phyloP scores from a whole-genome alignment of 2,797 vertebrate species.

The Rhynchotus rufescens region DNA sequence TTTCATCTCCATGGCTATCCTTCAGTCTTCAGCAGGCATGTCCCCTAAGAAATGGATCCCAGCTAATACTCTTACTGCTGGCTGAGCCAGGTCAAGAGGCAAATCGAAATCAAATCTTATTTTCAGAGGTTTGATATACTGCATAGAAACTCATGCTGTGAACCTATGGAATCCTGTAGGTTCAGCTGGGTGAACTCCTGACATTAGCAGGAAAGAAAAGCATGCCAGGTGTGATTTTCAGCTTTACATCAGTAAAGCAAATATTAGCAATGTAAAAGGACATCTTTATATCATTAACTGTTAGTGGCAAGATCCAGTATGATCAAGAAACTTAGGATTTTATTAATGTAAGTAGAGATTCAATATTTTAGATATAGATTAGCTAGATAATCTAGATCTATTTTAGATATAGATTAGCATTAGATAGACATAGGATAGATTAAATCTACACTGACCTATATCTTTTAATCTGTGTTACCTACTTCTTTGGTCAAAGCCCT shows the following conservation, averaged over 20 bases:
- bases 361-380: neutral
- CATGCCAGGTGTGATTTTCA: neutral
- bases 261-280: neutral
- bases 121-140: neutral
- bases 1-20: neutral
- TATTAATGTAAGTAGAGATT: neutral
- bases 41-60: neutral
- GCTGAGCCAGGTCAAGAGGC: neutral
- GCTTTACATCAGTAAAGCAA: neutral
- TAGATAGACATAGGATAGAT: no score
- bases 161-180: rapidly evolving
- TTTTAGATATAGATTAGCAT: no score
- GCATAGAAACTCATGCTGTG: neutral
- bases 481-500: neutral
- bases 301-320: neutral
- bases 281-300: neutral
- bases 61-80: neutral
- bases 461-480: no score
- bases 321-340: neutral
- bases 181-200: neutral
- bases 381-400: no score
- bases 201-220: neutral
- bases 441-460: no score
- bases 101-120: neutral
- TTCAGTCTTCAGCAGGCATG: neutral